phyloP scores from a whole-genome alignment of 2,797 vertebrate species.

The Diplodus puntazzo region DNA sequence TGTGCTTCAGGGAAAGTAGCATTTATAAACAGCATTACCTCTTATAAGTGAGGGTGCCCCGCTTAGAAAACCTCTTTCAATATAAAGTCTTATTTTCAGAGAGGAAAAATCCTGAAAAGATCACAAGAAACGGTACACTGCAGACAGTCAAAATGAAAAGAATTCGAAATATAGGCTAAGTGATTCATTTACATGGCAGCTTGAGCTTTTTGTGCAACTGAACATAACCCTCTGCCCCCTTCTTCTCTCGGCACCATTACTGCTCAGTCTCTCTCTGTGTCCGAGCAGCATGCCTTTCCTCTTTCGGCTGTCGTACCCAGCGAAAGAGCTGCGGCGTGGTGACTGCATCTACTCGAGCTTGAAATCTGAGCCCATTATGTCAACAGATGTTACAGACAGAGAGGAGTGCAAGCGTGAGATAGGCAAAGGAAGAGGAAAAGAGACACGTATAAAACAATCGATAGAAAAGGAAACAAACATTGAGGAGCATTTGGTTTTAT shows the following conservation, averaged over 20 bases:
- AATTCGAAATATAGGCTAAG: slow-evolving; percentile 62
- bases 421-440: slow-evolving; percentile 24
- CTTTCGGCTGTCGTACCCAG: slow-evolving; percentile 54
- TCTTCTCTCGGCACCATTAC: slow-evolving; percentile 52
- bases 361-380: slow-evolving; percentile 86
- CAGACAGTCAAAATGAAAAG: slow-evolving; percentile 38
- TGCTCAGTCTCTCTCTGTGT: slow-evolving; percentile 41
- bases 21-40: slow-evolving; percentile 28
- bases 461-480: slow-evolving; percentile 12
- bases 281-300: slow-evolving; percentile 70
- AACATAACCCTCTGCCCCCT: slow-evolving; percentile 59
- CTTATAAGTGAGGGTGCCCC: neutral
- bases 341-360: slow-evolving; percentile 79
- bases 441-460: slow-evolving; percentile 29
- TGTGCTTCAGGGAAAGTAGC: slow-evolving; percentile 50
- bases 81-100: slow-evolving; percentile 36
- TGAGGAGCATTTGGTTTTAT: slow-evolving; percentile 25
- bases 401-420: slow-evolving; percentile 66
- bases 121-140: slow-evolving; percentile 22
- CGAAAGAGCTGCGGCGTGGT: slow-evolving; percentile 45
- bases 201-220: slow-evolving; percentile 75
- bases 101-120: slow-evolving; percentile 36
- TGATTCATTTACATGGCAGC: slow-evolving; percentile 67
- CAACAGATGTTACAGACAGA: slow-evolving; percentile 79
- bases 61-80: slow-evolving; percentile 15